phyloP scores from a whole-genome alignment of 1,140 invertebrate genomes.

The Lordiphosa stackelbergi region DNA sequence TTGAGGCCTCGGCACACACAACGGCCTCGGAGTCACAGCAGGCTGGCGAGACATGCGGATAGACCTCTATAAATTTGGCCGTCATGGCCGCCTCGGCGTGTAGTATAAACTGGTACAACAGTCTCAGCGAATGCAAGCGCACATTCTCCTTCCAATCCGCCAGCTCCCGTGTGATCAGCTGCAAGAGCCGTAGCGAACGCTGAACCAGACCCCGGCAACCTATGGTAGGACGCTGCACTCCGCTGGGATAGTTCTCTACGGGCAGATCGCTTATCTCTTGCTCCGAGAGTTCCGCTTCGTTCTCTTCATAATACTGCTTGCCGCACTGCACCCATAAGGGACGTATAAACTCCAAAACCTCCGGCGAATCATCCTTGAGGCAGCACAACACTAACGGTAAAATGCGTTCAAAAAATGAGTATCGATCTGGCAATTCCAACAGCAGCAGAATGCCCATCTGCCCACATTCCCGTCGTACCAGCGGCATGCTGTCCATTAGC shows the following conservation, averaged over 20 bases:
- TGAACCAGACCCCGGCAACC: constrained; percentile 86
- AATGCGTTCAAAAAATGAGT: constrained; percentile 87
- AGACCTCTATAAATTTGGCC: constrained; percentile 79
- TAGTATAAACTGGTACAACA: constrained; percentile 83
- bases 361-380: constrained; percentile 84
- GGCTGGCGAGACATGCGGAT: constrained; percentile 78
- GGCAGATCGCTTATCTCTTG: constrained; percentile 82
- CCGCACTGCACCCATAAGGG: constrained; percentile 84
- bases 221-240: constrained; percentile 83
- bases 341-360: constrained; percentile 80
- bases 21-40: constrained; percentile 61
- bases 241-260: constrained; percentile 82
- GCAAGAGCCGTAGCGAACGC: constrained; percentile 82
- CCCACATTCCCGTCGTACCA: constrained; percentile 83
- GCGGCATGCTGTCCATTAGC: constrained; percentile 85
- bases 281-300: constrained; percentile 86
- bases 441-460: constrained; percentile 84
- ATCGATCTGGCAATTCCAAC: constrained; percentile 84
- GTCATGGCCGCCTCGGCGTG: constrained; percentile 85
- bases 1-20: constrained; percentile 52
- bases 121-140: constrained; percentile 84
- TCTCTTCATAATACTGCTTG: constrained; percentile 84
- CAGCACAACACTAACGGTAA: constrained; percentile 87
- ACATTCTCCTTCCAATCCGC: constrained; percentile 85
- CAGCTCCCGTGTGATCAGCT: constrained; percentile 83